Conservation (phyloP, 2,797 vertebrate genomes). For the Enteromius afrohamiltoni region DNA sequence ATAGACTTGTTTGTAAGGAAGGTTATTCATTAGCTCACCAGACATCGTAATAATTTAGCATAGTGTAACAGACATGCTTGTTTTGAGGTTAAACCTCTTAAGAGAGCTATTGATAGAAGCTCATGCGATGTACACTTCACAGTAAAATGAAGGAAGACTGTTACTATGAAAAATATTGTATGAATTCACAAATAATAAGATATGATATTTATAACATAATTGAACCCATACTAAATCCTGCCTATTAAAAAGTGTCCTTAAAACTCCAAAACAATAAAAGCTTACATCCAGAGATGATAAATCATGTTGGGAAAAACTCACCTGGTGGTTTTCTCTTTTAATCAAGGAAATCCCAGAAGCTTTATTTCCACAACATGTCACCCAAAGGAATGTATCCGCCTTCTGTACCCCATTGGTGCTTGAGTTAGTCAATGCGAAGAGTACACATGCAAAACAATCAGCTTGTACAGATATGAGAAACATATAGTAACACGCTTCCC, state of each 20-base stretch:
- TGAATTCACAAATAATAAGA: background rate
- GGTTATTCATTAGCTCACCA: slow-evolving; percentile 10
- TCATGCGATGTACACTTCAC: background rate
- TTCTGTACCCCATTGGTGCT: slow-evolving; percentile 29
- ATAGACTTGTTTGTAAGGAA: background rate
- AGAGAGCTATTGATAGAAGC: background rate
- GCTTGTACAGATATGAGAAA: background rate
- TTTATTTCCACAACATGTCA: slow-evolving; percentile 29
- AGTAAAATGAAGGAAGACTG: background rate
- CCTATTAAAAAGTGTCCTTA: background rate
- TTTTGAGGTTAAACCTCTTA: slow-evolving; percentile 10
- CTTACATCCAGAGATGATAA: background rate
- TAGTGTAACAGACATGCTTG: background rate
- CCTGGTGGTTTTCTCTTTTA: slow-evolving; percentile 27
- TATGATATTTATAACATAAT: background rate
- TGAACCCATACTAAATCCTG: too few relatives aligned
- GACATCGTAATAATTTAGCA: slow-evolving; percentile 5
- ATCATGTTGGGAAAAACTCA: slow-evolving; percentile 22
- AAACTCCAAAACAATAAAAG: background rate
- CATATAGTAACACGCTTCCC: background rate
- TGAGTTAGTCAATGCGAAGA: background rate
- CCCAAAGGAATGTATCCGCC: slow-evolving; percentile 9
- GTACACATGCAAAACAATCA: background rate
- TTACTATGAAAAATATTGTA: background rate
- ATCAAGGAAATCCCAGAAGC: background rate